Conservation (phyloP, 2,113 vertebrate genomes). For the Ammospiza nelsoni region DNA sequence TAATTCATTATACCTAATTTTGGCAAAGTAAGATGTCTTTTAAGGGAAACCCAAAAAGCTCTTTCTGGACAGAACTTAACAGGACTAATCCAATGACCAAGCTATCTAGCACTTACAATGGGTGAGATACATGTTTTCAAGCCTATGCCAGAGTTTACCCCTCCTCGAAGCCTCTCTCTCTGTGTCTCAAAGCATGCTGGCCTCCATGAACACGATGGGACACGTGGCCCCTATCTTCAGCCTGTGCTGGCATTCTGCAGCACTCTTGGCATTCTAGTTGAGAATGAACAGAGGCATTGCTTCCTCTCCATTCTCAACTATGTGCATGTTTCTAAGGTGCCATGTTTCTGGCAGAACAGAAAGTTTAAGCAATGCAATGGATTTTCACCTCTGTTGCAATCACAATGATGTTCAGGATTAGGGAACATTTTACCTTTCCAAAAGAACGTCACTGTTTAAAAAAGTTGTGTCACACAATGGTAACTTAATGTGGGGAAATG, state of each 20-base stretch:
- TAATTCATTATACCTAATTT: background rate
- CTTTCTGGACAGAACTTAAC: background rate
- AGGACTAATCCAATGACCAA: background rate
- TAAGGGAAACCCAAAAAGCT: background rate
- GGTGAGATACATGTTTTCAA: background rate
- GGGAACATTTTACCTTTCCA: background rate
- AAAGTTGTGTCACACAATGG: background rate
- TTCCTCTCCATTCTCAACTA: background rate
- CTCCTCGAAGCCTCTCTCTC: background rate
- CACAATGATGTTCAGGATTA: background rate
- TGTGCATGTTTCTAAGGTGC: background rate
- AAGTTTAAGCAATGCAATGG: background rate
- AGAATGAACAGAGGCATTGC: background rate
- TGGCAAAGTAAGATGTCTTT: background rate
- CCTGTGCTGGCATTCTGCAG: background rate
- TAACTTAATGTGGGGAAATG: background rate
- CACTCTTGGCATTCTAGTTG: background rate
- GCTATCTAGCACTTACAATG: rapidly evolving
- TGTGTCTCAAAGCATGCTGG: background rate
- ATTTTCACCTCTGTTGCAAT: background rate
- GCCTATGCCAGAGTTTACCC: background rate
- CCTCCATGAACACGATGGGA: rapidly evolving
- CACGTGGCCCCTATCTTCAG: background rate
- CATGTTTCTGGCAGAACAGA: background rate
- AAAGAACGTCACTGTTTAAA: background rate